Base-by-base conservation (phyloP, 2,797 vertebrate genomes). In the Dromococcyx pavoninus region DNA sequence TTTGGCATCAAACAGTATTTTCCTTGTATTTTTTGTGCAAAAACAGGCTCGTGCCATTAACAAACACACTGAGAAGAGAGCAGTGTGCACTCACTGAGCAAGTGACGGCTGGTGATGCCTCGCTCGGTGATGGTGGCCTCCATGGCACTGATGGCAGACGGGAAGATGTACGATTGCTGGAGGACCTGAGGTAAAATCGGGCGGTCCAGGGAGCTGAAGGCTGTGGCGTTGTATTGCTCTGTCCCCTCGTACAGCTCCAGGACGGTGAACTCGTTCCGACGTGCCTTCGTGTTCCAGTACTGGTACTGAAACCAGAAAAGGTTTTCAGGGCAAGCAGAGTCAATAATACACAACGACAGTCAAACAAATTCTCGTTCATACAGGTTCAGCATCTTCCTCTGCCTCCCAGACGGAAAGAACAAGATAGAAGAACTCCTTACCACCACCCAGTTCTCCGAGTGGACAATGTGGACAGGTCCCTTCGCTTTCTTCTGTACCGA, bases 401-500 rank as follows among this genome's bases (percentile, higher is more conserved):
- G 28, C 11, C 17, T 73, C 70, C 51, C 19, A 35, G n/a, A 57
- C 0, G 0, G 39, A 10, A 79, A 60, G 32, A 33, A 12, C 1
- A 4, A 60, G 28, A 2, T 3, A 35, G 18, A 46, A 5, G 15
- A 46, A 56, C 9, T 57, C 92, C 99, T 99, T 96, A 99, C 99
- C 99, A 99, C 99, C 91, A 99, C 98, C 99, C 99, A 99, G 98
- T 99, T 99, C 97, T 99, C 99, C 0, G 99, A 99, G 88, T 99
- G 99, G 60, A 99, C 99, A 3, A 99, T 97, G 87, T 99, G 99
- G 83, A 99, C 99, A 0, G 99, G 99, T 11, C 99, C 99, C 91
- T 92, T 98, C n/a, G 99, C 98, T 95, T 99, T 99, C 84, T 98
- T 98, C 98, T 99, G 99, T 75, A 99, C 98, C 0, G 99, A 99